Evolutionary conservation across 1,140 invertebrate genomes (phyloP).

Genomic region (Globodera rostochiensis): DNA sequence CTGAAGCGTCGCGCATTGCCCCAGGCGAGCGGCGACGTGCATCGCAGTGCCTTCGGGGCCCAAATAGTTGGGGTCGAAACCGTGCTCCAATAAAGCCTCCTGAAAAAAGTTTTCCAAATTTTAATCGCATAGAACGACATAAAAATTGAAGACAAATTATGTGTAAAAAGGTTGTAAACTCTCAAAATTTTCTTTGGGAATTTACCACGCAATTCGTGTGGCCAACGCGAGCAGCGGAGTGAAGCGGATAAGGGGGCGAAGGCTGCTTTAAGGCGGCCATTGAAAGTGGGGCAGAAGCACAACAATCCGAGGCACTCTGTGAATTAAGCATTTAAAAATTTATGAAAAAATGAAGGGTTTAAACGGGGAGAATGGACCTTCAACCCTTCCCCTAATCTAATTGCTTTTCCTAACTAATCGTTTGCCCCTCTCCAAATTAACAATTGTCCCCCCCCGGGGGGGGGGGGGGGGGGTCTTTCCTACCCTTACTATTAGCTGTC

Average conservation of each 20-base stretch:
- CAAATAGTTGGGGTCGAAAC: conserved; percentile 82
- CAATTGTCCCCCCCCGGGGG: too few relatives aligned
- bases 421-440: too few relatives aligned
- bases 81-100: conserved; percentile 78
- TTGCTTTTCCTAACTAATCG: too few relatives aligned
- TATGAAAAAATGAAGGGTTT: background rate
- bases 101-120: background rate
- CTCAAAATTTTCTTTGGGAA: background rate
- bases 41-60: conserved; percentile 86
- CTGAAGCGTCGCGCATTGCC: conserved; percentile 85
- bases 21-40: conserved; percentile 90
- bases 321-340: conserved; percentile 17
- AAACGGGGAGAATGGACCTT: too few relatives aligned
- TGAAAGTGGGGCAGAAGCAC: conserved; percentile 72
- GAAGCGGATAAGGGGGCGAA: conserved; percentile 76
- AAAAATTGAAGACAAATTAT: too few relatives aligned
- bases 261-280: conserved; percentile 70
- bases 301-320: conserved; percentile 75
- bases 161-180: too few relatives aligned
- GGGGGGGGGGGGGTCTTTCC: too few relatives aligned
- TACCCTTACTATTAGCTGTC: too few relatives aligned
- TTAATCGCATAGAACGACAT: too few relatives aligned
- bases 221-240: conserved; percentile 88
- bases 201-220: conserved; percentile 80
- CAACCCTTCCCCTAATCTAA: too few relatives aligned